phyloP scores from a whole-genome alignment of 2,113 vertebrate species.

The Scortum barcoo region DNA sequence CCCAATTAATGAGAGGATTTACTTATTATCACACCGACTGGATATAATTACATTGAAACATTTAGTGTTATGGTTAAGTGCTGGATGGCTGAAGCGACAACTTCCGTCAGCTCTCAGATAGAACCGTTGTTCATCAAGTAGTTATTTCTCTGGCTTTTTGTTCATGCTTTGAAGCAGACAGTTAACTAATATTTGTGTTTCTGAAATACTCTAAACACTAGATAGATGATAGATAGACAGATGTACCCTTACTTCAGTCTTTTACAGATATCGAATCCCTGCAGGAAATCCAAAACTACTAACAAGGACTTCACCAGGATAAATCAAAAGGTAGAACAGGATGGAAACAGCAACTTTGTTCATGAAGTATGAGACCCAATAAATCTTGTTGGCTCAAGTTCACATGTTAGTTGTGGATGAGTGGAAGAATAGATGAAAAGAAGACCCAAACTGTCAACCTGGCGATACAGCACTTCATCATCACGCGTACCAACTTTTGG shows the following conservation, averaged over 20 bases:
- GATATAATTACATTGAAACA: slow-evolving; percentile 68
- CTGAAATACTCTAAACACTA: not conserved
- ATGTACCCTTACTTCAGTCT: not conserved
- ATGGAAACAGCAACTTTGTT: slow-evolving; percentile 16
- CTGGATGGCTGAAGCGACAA: slow-evolving; percentile 39
- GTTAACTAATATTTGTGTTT: not conserved
- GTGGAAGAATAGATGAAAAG: slow-evolving; percentile 11
- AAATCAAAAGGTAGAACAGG: not conserved
- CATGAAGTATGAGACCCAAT: not conserved
- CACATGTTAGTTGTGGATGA: slow-evolving; percentile 9
- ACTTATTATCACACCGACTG: slow-evolving; percentile 66
- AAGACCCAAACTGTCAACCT: slow-evolving; percentile 24
- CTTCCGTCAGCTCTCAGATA: slow-evolving; percentile 11
- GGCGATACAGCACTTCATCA: slow-evolving; percentile 35
- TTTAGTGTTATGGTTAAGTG: slow-evolving; percentile 51
- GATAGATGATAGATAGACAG: not conserved
- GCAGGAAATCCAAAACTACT: slow-evolving; percentile 19
- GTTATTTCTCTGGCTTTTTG: slow-evolving; percentile 16
- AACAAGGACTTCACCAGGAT: slow-evolving; percentile 6
- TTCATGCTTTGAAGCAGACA: slow-evolving; percentile 2
- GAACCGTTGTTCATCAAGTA: not conserved
- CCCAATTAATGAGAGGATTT: slow-evolving; percentile 75
- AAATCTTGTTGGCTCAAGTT: slow-evolving; percentile 18
- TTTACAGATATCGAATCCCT: not conserved
- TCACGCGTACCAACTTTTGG: slow-evolving; percentile 18